Percentiles rank a stretch among this genome's conserved stretches.
Evolutionary conservation across 2,888 invertebrate species (phyloP).

Genomic region (Caenorhabditis sp.): DNA sequence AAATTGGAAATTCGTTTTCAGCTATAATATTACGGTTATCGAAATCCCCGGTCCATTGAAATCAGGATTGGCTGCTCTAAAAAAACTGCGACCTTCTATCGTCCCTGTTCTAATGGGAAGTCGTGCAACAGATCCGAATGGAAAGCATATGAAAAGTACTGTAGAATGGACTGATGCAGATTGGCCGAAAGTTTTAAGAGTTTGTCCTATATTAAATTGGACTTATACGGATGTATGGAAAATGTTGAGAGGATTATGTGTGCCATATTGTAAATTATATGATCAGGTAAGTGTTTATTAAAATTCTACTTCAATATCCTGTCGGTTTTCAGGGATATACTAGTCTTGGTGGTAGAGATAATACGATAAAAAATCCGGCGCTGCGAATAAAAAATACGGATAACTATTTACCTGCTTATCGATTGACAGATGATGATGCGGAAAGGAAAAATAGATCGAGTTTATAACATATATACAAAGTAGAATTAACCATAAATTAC

Average conservation of each 20-base stretch:
- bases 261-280: constrained; percentile 90
- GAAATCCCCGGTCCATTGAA: constrained; percentile 80
- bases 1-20: constrained; percentile 16
- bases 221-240: constrained; percentile 83
- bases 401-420: constrained; percentile 60
- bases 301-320: background rate
- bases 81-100: constrained; percentile 76
- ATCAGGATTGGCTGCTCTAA: constrained; percentile 78
- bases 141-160: constrained; percentile 57
- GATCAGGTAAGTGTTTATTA: constrained; percentile 74
- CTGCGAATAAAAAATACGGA: constrained; percentile 22
- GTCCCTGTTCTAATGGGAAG: constrained; percentile 92
- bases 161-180: constrained; percentile 79
- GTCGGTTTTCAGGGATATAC: constrained; percentile 79
- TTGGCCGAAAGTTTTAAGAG: constrained; percentile 89
- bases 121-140: constrained; percentile 81
- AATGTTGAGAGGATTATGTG: constrained; percentile 81
- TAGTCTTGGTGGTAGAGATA: constrained; percentile 83
- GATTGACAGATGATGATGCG: constrained; percentile 46
- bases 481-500: constrained; percentile 34
- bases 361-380: constrained; percentile 76
- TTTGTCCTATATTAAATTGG: constrained; percentile 58
- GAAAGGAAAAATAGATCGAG: constrained; percentile 44
- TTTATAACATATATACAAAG: constrained; percentile 13
- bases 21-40: constrained; percentile 80